Conservation (phyloP, 2,888 invertebrate genomes). For the Lasioglossum villosulum region DNA sequence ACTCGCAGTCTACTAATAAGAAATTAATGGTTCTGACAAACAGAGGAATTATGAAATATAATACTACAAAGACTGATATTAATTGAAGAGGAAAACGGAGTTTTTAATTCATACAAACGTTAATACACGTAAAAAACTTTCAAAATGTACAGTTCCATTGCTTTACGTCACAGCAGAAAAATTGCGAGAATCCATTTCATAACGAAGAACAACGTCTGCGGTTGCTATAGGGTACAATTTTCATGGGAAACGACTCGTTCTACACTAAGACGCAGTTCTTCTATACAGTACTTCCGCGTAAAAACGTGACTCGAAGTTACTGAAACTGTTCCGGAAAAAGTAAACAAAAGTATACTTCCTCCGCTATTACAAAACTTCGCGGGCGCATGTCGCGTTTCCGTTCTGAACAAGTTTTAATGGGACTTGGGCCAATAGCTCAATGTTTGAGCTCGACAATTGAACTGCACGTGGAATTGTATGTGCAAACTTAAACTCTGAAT, state of each 20-base stretch:
- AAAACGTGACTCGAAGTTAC: constrained; percentile 6
- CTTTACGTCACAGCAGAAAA: neutral
- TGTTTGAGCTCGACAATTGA: constrained; percentile 1
- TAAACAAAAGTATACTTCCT: neutral
- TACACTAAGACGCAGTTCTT: neutral
- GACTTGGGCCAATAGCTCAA: constrained; percentile 19
- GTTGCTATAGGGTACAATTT: neutral
- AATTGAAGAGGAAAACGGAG: neutral
- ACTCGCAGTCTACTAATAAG: neutral
- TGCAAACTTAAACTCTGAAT: neutral
- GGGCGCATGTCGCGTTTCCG: constrained; percentile 13
- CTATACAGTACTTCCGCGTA: neutral
- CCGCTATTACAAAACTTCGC: constrained; percentile 33
- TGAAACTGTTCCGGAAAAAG: constrained; percentile 25
- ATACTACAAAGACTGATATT: neutral
- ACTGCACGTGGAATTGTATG: neutral
- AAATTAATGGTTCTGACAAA: neutral
- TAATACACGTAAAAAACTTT: neutral
- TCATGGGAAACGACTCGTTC: neutral
- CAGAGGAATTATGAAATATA: neutral
- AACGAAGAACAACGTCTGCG: neutral
- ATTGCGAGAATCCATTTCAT: neutral
- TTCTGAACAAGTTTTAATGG: constrained; percentile 64
- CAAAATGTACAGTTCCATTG: neutral
- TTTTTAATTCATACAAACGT: neutral